phyloP scores from a whole-genome alignment of 2,888 invertebrate genomes.

The Lasioglossum vierecki region DNA sequence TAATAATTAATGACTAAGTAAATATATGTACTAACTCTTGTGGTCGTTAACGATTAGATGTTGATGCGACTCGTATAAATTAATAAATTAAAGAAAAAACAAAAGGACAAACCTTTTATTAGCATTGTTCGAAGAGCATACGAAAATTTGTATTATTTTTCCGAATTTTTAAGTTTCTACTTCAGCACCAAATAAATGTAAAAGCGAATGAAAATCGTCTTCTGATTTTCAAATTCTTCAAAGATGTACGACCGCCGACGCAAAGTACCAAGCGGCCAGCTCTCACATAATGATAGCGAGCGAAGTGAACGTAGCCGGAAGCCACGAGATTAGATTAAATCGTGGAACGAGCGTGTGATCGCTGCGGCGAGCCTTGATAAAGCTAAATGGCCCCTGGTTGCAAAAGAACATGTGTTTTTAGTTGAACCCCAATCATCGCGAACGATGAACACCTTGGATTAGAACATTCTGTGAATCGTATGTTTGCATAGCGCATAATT shows the following conservation, averaged over 20 bases:
- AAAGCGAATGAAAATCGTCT: background rate
- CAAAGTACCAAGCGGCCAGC: background rate
- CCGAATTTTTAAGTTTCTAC: too few relatives aligned
- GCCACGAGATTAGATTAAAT: background rate
- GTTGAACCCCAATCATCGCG: background rate
- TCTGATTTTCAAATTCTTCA: background rate
- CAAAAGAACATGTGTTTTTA: background rate
- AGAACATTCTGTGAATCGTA: background rate
- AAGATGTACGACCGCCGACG: background rate
- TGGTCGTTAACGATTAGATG: too few relatives aligned
- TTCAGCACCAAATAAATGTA: too few relatives aligned
- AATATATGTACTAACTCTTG: too few relatives aligned
- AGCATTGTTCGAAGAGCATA: too few relatives aligned
- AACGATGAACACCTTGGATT: background rate
- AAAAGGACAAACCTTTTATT: too few relatives aligned
- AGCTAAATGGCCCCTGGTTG: background rate
- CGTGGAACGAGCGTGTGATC: background rate
- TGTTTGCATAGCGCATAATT: background rate
- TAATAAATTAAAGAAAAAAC: too few relatives aligned
- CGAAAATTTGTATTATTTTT: too few relatives aligned
- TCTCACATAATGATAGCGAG: background rate
- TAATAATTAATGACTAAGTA: too few relatives aligned
- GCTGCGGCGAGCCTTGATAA: background rate
- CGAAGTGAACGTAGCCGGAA: background rate
- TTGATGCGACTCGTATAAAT: too few relatives aligned